Conservation (phyloP, 1,140 invertebrate genomes). For the Heliconius eleuchia region DNA sequence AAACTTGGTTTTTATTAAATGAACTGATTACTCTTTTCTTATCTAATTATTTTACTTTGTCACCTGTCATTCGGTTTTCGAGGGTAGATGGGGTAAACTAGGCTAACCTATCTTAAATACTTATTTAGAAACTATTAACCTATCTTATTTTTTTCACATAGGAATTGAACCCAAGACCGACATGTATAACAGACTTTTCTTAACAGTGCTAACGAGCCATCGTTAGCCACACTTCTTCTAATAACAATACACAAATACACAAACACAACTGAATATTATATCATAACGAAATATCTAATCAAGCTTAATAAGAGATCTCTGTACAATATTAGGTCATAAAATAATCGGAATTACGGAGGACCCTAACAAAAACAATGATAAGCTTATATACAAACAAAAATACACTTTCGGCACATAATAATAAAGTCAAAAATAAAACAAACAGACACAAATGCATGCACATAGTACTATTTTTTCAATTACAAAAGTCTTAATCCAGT, state of each 20-base stretch:
- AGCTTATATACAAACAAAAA: slow-evolving; percentile 33
- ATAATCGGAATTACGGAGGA: slow-evolving; percentile 70
- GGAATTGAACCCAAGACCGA: background rate
- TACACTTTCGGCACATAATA: slow-evolving; percentile 33
- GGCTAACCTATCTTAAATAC: too few relatives aligned
- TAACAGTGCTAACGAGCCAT: background rate
- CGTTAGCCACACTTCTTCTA: background rate
- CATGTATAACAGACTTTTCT: background rate
- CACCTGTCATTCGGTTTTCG: background rate
- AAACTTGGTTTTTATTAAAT: background rate
- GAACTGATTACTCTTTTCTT: background rate
- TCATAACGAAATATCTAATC: slow-evolving; percentile 25
- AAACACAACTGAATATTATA: background rate
- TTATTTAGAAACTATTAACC: too few relatives aligned
- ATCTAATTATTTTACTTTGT: background rate
- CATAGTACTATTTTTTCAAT: slow-evolving; percentile 75
- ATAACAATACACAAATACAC: background rate
- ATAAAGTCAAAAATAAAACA: slow-evolving; percentile 53
- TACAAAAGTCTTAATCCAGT: slow-evolving; percentile 68
- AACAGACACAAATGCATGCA: slow-evolving; percentile 61
- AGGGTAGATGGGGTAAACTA: background rate
- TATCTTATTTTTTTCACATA: background rate
- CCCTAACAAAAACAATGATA: slow-evolving; percentile 73
- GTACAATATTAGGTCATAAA: slow-evolving; percentile 67
- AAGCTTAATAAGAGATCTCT: slow-evolving; percentile 36